Conservation (phyloP, 2,113 vertebrate genomes). For the Ursus arctos region DNA sequence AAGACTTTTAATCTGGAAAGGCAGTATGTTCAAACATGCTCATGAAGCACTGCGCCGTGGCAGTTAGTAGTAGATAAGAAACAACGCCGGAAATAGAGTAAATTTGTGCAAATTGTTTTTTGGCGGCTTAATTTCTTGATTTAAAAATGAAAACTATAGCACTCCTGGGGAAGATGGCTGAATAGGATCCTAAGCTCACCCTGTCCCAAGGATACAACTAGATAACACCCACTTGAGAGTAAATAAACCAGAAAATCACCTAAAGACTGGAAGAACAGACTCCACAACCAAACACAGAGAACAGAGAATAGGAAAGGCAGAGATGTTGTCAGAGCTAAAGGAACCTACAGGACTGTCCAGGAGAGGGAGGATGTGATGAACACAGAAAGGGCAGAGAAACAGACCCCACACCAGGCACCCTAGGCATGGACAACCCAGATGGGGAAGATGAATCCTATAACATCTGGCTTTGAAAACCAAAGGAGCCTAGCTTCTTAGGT, state of each 20-base stretch:
- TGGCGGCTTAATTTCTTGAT: background rate
- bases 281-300: background rate
- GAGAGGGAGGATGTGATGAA: background rate
- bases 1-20: background rate
- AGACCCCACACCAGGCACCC: background rate
- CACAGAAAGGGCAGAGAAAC: background rate
- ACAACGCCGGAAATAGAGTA: background rate
- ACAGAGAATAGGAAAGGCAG: background rate
- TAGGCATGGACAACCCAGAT: background rate
- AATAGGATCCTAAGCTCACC: background rate
- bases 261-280: background rate
- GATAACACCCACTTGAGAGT: background rate
- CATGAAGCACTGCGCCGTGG: background rate
- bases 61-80: background rate
- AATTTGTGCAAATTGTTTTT: background rate
- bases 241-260: background rate
- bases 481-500: background rate
- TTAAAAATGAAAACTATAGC: background rate
- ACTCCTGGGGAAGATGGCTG: background rate
- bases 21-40: background rate
- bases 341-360: background rate
- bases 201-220: background rate
- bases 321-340: background rate
- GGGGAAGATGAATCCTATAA: background rate
- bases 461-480: background rate